A percentile compares a stretch with the other conserved stretches of the same genome.
phyloP scores from a whole-genome alignment of 2,888 invertebrate genomes.

The Candidula unifasciata region DNA sequence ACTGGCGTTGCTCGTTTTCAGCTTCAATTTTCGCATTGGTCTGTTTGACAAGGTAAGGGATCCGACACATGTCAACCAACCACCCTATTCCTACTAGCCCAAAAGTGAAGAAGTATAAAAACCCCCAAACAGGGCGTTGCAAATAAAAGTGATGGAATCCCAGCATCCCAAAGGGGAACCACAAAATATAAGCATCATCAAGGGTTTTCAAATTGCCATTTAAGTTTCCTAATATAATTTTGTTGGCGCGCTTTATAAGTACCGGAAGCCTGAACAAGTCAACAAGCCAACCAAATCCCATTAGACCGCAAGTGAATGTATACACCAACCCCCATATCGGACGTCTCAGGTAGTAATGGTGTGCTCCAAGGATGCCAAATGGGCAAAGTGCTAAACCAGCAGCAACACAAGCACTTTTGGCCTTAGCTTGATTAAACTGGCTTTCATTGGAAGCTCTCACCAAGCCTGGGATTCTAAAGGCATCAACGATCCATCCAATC shows the following conservation, averaged over 20 bases:
- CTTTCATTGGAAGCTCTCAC: conserved; percentile 53
- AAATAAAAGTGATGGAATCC: conserved; percentile 95
- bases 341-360: conserved; percentile 55
- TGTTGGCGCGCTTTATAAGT: conserved; percentile 62
- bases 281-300: conserved; percentile 60
- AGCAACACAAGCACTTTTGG: conserved; percentile 37
- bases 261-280: conserved; percentile 66
- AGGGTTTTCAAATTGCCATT: conserved; percentile 54
- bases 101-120: conserved; percentile 64
- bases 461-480: conserved; percentile 53
- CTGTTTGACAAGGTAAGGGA: conserved; percentile 61
- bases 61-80: conserved; percentile 63
- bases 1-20: not conserved
- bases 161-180: conserved; percentile 92
- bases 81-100: conserved; percentile 66
- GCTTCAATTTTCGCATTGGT: conserved; percentile 52
- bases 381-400: conserved; percentile 50
- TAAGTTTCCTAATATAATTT: conserved; percentile 32
- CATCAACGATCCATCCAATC: conserved; percentile 57
- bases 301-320: conserved; percentile 46
- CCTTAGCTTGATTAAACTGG: not conserved
- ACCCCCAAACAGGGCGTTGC: conserved; percentile 80
- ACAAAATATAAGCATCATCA: conserved; percentile 86
- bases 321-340: conserved; percentile 53
- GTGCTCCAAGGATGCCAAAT: conserved; percentile 52